Conservation (phyloP, 2,797 vertebrate species). For the Siniperca undulata region DNA sequence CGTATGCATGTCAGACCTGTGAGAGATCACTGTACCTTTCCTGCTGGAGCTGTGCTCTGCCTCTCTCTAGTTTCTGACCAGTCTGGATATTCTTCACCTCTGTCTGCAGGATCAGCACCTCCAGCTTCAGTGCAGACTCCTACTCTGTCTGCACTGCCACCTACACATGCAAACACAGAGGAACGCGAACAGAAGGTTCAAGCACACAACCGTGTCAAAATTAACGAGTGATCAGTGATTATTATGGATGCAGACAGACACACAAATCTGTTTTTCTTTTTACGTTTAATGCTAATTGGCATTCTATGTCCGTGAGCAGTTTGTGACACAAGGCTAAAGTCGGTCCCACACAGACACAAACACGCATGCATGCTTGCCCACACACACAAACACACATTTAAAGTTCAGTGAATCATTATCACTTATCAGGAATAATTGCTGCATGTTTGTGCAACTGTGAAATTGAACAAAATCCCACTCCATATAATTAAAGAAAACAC, state of each 20-base stretch:
- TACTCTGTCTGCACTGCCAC: conserved; percentile 1
- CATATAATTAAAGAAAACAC: conserved; percentile 82
- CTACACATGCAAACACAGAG: conserved; percentile 29
- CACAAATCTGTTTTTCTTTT: conserved; percentile 27
- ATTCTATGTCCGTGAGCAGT: conserved; percentile 50
- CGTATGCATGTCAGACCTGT: conserved; percentile 61
- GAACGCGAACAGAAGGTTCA: conserved; percentile 29
- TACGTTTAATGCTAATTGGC: conserved; percentile 47
- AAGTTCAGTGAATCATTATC: conserved; percentile 80
- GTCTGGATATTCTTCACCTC: conserved; percentile 69
- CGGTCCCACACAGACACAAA: conserved; percentile 45
- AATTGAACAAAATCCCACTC: conserved; percentile 83
- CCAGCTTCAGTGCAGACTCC: conserved; percentile 55
- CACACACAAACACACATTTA: conserved; percentile 64
- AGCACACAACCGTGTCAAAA: conserved; percentile 34
- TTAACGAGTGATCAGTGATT: conserved; percentile 22
- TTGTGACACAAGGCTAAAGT: conserved; percentile 53
- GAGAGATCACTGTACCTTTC: conserved; percentile 59
- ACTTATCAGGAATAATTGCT: conserved; percentile 83
- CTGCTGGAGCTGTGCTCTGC: conserved; percentile 55
- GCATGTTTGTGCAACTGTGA: conserved; percentile 82
- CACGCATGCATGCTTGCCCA: conserved; percentile 34
- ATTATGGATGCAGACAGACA: conserved; percentile 26
- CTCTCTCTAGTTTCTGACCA: conserved; percentile 68
- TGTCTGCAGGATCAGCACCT: conserved; percentile 69